Evolutionary conservation across 2,888 invertebrate species (phyloP).

Genomic region (Terebella lapidaria): DNA sequence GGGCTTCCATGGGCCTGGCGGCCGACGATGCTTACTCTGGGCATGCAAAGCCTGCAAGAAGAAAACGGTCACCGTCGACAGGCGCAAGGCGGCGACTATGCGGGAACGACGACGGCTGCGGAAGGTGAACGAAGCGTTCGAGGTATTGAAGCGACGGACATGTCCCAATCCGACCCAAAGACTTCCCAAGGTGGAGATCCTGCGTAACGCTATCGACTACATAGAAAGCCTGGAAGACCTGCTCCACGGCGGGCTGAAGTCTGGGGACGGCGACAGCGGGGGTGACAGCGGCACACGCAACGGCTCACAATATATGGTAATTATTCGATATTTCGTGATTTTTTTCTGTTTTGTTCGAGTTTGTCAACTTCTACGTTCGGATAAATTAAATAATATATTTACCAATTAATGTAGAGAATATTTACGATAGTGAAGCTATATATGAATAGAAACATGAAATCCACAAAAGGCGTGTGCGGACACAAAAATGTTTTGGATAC

Average conservation of each 20-base stretch:
- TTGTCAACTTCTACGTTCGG: too few relatives aligned
- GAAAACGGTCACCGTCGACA: slow-evolving; percentile 89
- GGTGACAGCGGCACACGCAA: background rate
- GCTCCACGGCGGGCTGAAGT: slow-evolving; percentile 51
- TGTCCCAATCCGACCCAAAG: slow-evolving; percentile 93
- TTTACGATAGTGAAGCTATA: too few relatives aligned
- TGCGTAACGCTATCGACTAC: slow-evolving; percentile 95
- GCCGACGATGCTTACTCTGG: slow-evolving; percentile 79
- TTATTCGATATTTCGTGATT: too few relatives aligned
- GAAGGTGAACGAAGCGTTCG: slow-evolving; percentile 99
- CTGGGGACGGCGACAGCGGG: too few relatives aligned
- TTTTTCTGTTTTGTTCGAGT: too few relatives aligned
- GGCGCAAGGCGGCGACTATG: slow-evolving; percentile 94
- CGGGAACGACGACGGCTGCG: slow-evolving; percentile 85
- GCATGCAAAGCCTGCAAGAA: slow-evolving; percentile 93
- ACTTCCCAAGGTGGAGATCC: slow-evolving; percentile 93
- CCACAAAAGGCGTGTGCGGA: too few relatives aligned
- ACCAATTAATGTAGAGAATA: too few relatives aligned
- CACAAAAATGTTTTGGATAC: too few relatives aligned
- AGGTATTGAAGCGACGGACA: slow-evolving; percentile 84
- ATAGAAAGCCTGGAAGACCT: slow-evolving; percentile 67
- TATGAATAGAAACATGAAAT: too few relatives aligned
- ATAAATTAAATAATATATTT: too few relatives aligned
- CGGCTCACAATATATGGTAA: background rate
- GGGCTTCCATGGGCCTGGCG: slow-evolving; percentile 49